A percentile compares a stretch with the other conserved stretches of the same genome.
phyloP scores from a whole-genome alignment of 1,140 invertebrate genomes.

The Pogonomyrmex barbatus region DNA sequence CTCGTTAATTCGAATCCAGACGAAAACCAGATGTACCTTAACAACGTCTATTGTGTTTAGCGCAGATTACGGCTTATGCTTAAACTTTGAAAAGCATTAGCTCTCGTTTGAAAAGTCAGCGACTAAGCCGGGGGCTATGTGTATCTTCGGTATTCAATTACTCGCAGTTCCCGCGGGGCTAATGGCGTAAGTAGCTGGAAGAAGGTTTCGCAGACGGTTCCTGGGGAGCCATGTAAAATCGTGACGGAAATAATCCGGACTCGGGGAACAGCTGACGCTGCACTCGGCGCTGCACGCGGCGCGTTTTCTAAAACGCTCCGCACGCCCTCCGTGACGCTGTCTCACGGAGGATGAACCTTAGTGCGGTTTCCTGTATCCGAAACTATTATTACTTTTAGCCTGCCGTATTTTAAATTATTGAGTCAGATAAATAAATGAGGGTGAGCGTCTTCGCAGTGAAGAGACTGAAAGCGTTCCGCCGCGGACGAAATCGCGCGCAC shows the following conservation, averaged over 20 bases:
- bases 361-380: neutral
- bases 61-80: constrained; percentile 10
- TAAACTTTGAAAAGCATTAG: constrained; percentile 26
- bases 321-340: neutral
- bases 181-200: constrained; percentile 35
- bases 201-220: constrained; percentile 35
- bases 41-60: constrained; percentile 32
- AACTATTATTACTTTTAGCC: constrained; percentile 30
- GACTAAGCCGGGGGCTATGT: neutral
- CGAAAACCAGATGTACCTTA: constrained; percentile 18
- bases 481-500: constrained; percentile 12
- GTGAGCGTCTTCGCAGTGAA: neutral
- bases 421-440: constrained; percentile 20
- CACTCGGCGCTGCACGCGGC: neutral
- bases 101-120: constrained; percentile 5
- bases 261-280: neutral
- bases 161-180: constrained; percentile 13
- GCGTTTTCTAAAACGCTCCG: neutral
- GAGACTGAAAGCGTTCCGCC: neutral
- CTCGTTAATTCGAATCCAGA: constrained; percentile 13
- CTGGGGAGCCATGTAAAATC: constrained; percentile 8
- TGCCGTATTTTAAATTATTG: neutral
- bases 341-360: neutral
- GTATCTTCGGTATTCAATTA: constrained; percentile 41
- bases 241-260: constrained; percentile 29